These are phyloP conservation scores for Aphaenogaster ashmeadi DNA, from an alignment of 1,140 invertebrate species.

Conservation along the genomic window DNA sequence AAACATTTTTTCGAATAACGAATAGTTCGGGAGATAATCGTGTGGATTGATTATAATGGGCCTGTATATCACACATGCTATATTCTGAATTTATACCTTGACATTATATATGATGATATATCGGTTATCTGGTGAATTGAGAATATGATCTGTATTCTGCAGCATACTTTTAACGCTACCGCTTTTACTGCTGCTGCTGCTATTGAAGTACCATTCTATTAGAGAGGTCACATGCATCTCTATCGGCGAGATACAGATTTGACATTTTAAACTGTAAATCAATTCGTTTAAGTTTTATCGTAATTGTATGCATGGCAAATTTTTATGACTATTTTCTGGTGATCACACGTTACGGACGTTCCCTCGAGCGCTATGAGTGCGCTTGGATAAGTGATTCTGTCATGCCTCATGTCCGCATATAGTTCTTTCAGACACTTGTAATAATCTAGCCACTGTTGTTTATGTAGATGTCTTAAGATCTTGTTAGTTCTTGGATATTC, in stretches of 20 bases:
- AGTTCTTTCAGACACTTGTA: slow-evolving; percentile 85
- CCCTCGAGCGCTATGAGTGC: slow-evolving; percentile 85
- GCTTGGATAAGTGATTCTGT: slow-evolving; percentile 81
- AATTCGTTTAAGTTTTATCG: slow-evolving; percentile 24
- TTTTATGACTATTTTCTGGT: slow-evolving; percentile 1
- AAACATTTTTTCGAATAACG: too few relatives aligned
- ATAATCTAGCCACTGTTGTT: slow-evolving; percentile 86
- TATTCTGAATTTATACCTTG: slow-evolving; percentile 66
- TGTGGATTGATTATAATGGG: too few relatives aligned
- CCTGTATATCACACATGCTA: background rate
- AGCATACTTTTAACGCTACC: slow-evolving; percentile 72
- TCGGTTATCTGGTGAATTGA: slow-evolving; percentile 84
- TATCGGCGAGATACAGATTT: slow-evolving; percentile 86
- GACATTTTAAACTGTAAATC: slow-evolving; percentile 85
- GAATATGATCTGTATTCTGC: slow-evolving; percentile 82
- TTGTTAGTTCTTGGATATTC: slow-evolving; percentile 86
- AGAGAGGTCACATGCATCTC: slow-evolving; percentile 80
- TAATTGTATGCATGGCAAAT: slow-evolving; percentile 23
- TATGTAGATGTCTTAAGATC: slow-evolving; percentile 81
- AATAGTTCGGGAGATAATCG: too few relatives aligned
- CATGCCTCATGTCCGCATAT: slow-evolving; percentile 75
- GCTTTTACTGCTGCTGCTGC: slow-evolving; percentile 65
- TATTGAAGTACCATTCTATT: slow-evolving; percentile 86
- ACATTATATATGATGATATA: slow-evolving; percentile 86
- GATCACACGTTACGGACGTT: slow-evolving; percentile 82